Evolutionary conservation across 2,888 invertebrate species (phyloP).

Genomic region (Dastarcus helophoroides): DNA sequence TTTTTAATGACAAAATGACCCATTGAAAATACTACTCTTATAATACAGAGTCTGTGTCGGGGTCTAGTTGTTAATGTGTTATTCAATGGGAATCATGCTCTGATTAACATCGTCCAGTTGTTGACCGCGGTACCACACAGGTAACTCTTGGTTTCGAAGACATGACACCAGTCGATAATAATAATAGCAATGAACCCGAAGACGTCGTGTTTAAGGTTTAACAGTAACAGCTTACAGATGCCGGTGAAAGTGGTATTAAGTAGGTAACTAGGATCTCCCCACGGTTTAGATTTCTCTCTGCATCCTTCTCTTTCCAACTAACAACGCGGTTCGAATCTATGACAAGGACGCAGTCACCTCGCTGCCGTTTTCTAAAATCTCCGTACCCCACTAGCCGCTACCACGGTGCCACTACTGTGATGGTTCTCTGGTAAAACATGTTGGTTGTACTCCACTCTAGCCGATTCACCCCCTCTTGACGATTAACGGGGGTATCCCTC

Average conservation of each 20-base stretch:
- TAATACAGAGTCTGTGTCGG: too few species aligned
- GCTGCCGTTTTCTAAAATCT: constrained; percentile 16
- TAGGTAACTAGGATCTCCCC: constrained; percentile 37
- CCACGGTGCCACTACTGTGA: constrained; percentile 9
- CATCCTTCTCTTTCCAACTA: constrained; percentile 1
- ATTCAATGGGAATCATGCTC: too few species aligned
- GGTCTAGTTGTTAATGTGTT: too few species aligned
- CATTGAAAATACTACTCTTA: too few species aligned
- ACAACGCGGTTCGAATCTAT: constrained; percentile 3
- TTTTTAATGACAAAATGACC: too few species aligned
- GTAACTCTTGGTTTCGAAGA: too few species aligned
- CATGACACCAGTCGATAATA: too few species aligned
- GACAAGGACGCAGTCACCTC: constrained; percentile 13
- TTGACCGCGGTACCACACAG: too few species aligned
- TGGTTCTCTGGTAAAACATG: background rate
- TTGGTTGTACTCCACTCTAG: constrained; percentile 1
- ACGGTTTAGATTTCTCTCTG: constrained; percentile 28
- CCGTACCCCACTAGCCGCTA: constrained; percentile 14
- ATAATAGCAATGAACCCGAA: too few species aligned
- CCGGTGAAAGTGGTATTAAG: constrained; percentile 33
- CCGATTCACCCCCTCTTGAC: constrained; percentile 31
- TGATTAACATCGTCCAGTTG: too few species aligned
- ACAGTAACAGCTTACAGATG: constrained; percentile 5
- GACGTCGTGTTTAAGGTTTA: too few species aligned
- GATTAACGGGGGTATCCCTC: constrained; percentile 30